Evolutionary conservation across 2,888 invertebrate species (phyloP), one percentile per base, ranked within the genome.

Genomic region (Cryptocephalus primarius): DNA sequence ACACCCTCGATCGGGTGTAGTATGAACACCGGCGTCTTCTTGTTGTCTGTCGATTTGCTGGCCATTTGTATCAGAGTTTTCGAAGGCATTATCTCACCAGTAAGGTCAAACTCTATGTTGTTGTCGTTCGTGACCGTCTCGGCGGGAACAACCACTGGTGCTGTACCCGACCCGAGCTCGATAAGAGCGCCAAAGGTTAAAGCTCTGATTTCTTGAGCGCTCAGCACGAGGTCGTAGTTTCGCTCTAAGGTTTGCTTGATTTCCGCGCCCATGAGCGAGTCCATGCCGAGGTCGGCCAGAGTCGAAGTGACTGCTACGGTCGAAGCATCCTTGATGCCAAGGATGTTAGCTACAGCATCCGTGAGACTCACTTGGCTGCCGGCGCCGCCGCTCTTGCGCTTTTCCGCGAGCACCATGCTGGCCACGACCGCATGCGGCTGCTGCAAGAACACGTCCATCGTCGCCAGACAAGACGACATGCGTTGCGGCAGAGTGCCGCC

Each of bases 261-360:
- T 76, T 99, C 99, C 1, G 97, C 94, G 40, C 95, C 95, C 97
- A 97, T 97, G 56, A 99, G 74, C 1, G 96, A 96, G 68, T 99
- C 97, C 84, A 99, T 90, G 50, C 97, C 97, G 38, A 99, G 78
- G 69, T 99, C 97, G 32, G 92, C 91, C 41, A 99, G 74, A 39
- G 85, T 86, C 4, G 87, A 80, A 32, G 79, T 77, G 39, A 80
- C 76, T 51, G 88, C 81, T 32, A 95, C 78, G 51, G 85, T 84
- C 56, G 79, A 80, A 0, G 83, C 73, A 62, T 97, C 93, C 68
- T 93, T 91, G 61, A 97, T 82, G 49, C 88, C 89, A 44, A 95
- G 73, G 61, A 95, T 92, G 67, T 93, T 91, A 42, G 86, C 88
- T 9, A 95, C 82, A 40, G 88, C 84, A 56, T 86, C 81, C 39